Conservation (phyloP, 2,797 vertebrate genomes). For the Vipera latastei region DNA sequence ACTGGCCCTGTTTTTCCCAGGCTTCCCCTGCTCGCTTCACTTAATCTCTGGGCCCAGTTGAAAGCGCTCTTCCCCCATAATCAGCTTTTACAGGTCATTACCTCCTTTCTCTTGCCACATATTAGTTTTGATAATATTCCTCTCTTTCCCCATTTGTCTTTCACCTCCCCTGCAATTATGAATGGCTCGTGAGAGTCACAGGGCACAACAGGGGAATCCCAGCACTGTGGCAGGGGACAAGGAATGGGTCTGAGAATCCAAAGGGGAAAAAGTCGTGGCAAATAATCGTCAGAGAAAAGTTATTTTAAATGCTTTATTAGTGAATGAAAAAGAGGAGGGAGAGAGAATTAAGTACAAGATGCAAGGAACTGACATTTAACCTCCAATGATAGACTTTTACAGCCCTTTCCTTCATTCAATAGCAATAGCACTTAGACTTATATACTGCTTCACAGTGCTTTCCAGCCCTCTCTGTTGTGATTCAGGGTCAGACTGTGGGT, state of each 20-base stretch:
- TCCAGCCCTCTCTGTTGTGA: no score
- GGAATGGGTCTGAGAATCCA: no score
- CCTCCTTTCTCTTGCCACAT: background rate
- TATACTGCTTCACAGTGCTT: background rate
- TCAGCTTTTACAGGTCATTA: background rate
- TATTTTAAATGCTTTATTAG: conserved; percentile 14
- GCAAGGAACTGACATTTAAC: background rate
- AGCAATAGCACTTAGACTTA: background rate
- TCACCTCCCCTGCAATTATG: background rate
- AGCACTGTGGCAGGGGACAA: background rate
- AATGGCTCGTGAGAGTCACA: conserved; percentile 13
- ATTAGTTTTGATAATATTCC: background rate
- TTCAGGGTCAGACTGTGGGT: no score
- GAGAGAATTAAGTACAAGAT: background rate
- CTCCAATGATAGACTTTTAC: conserved; percentile 8
- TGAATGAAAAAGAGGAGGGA: background rate
- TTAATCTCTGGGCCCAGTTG: background rate
- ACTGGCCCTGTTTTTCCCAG: background rate
- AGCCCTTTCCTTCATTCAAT: background rate
- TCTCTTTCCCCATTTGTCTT: background rate
- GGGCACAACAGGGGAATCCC: background rate
- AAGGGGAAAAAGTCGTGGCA: background rate
- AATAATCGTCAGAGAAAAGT: conserved; percentile 23
- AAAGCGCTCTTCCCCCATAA: rapidly evolving
- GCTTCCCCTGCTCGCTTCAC: background rate